Evolutionary conservation across 2,888 invertebrate genomes (phyloP).

Genomic region (Acrocyrtus sp.): DNA sequence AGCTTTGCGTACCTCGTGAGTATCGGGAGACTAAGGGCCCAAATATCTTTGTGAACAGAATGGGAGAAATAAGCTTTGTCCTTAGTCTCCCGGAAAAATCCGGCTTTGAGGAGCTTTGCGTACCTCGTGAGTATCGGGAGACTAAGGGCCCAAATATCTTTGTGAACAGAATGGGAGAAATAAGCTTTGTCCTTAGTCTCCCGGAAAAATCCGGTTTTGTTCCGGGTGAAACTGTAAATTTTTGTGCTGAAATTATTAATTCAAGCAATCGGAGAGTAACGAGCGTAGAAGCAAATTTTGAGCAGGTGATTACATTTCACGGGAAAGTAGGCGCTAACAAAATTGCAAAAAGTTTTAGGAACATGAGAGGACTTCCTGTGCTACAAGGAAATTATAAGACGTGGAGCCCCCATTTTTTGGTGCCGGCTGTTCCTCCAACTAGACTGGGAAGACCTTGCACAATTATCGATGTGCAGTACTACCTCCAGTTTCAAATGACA

Average conservation of each 20-base stretch:
- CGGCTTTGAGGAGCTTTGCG: no score
- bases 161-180: slow-evolving; percentile 36
- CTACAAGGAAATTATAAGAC: slow-evolving; percentile 17
- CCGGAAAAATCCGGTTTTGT: slow-evolving; percentile 37
- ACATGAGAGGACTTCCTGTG: slow-evolving; percentile 21
- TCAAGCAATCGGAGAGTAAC: slow-evolving; percentile 32
- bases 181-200: slow-evolving; percentile 28
- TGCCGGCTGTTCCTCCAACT: slow-evolving; percentile 41
- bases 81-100: slow-evolving; percentile 20
- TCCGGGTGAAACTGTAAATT: slow-evolving; percentile 39
- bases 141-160: slow-evolving; percentile 36
- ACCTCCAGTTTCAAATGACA: slow-evolving; percentile 35
- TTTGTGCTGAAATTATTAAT: slow-evolving; percentile 30
- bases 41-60: slow-evolving; percentile 37
- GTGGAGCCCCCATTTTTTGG: slow-evolving; percentile 19
- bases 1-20: slow-evolving; percentile 6
- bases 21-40: slow-evolving; percentile 13
- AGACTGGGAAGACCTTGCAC: slow-evolving; percentile 25
- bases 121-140: neutral
- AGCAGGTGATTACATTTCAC: slow-evolving; percentile 30
- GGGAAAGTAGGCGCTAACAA: neutral
- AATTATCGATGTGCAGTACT: slow-evolving; percentile 45
- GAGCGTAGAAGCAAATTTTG: slow-evolving; percentile 6
- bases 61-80: slow-evolving; percentile 11
- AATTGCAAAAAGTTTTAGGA: slow-evolving; percentile 7